Conservation (phyloP, 2,797 vertebrate genomes). For the Nyctalus aviator region DNA sequence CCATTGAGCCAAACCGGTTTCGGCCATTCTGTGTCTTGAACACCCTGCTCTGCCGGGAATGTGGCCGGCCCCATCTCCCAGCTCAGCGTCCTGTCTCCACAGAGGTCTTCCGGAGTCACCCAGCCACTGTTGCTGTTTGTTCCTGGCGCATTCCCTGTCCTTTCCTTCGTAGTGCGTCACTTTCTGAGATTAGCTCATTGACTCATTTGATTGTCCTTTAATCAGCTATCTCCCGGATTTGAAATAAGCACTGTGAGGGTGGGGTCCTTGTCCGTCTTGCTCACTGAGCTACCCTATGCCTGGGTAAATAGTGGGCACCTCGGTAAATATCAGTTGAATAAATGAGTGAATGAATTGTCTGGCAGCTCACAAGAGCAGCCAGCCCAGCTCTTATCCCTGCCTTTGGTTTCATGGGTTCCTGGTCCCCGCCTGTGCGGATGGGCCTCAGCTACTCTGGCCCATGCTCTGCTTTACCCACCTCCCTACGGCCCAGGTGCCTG, state of each 20-base stretch:
- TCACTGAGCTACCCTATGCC: background rate
- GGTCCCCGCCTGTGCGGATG: background rate
- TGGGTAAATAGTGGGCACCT: background rate
- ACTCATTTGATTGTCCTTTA: background rate
- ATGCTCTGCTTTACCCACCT: background rate
- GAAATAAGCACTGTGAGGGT: background rate
- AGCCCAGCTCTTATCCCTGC: background rate
- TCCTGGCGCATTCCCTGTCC: background rate
- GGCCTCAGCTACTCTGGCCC: background rate
- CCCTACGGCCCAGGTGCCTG: rapidly evolving
- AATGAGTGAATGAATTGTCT: background rate
- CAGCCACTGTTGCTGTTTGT: rapidly evolving
- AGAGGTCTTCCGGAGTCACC: background rate
- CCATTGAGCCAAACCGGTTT: too few relatives aligned
- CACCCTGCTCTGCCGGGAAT: background rate
- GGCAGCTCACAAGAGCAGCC: background rate
- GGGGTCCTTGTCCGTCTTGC: background rate
- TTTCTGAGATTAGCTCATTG: background rate
- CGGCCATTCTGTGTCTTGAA: background rate
- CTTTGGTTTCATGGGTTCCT: background rate
- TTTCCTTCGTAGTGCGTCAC: background rate
- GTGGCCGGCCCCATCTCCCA: too few relatives aligned
- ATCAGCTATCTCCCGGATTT: background rate
- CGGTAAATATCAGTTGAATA: background rate
- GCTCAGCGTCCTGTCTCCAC: rapidly evolving